These are phyloP conservation scores for Pavo muticus DNA, from an alignment of 2,113 vertebrate species.

Conservation along the genomic window DNA sequence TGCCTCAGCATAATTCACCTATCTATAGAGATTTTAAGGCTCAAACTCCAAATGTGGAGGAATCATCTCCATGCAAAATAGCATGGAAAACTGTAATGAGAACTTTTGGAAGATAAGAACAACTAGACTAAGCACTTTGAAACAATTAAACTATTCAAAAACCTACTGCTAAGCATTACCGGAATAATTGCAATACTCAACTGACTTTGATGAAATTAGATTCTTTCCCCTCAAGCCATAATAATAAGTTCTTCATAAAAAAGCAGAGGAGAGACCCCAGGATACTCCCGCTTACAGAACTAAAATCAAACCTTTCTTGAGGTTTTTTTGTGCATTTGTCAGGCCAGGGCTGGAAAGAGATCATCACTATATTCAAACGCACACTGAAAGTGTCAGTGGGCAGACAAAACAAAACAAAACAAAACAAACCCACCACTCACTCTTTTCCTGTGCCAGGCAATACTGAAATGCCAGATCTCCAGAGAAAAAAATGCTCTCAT, in stretches of 20 bases:
- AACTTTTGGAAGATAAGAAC: not conserved
- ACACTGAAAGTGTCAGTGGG: not conserved
- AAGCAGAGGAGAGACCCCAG: not conserved
- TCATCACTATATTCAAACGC: not conserved
- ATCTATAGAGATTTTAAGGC: not conserved
- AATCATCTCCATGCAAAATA: not conserved
- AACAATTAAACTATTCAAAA: not conserved
- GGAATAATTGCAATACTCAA: not conserved
- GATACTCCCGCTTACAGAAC: not conserved
- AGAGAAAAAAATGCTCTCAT: not conserved
- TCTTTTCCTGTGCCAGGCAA: not conserved
- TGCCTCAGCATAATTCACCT: not conserved
- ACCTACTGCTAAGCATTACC: not conserved
- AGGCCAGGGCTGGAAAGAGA: not conserved
- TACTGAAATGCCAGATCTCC: not conserved
- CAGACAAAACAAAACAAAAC: not conserved
- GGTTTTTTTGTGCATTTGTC: not conserved
- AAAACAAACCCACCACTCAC: accelerated
- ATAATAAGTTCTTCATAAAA: not conserved
- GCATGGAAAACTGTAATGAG: not conserved
- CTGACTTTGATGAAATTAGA: not conserved
- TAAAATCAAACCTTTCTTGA: not conserved
- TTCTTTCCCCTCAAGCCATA: not conserved
- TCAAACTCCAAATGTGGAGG: not conserved
- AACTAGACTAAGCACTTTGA: not conserved